Evolutionary conservation across 2,888 invertebrate genomes (phyloP).

Genomic region (Galeruca laticollis): DNA sequence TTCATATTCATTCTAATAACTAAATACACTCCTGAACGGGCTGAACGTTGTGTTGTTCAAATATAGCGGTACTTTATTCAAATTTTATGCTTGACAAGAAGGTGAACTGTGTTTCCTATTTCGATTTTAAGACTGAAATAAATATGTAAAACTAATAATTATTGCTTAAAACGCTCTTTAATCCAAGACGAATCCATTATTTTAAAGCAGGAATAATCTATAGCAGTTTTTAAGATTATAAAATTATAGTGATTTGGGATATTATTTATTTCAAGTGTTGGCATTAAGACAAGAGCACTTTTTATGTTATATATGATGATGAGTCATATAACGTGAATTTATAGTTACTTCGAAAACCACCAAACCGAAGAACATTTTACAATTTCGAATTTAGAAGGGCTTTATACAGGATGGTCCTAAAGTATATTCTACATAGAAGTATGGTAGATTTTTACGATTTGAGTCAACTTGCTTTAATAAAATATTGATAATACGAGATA

Average conservation of each 20-base stretch:
- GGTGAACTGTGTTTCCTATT: slow-evolving; percentile 29
- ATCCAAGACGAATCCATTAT: not conserved
- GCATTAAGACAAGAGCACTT: not conserved
- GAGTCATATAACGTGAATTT: not conserved
- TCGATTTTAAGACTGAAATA: slow-evolving; percentile 9
- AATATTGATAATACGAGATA: no score
- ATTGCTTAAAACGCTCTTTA: not conserved
- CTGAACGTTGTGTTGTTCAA: slow-evolving; percentile 1
- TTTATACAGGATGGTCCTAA: no score
- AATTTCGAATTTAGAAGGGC: not conserved
- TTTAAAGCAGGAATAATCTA: not conserved
- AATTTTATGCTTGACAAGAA: slow-evolving; percentile 33
- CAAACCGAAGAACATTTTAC: not conserved
- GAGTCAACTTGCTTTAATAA: no score
- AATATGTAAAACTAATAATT: not conserved
- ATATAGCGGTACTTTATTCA: slow-evolving; percentile 30
- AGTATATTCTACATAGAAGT: no score
- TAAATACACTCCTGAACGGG: slow-evolving; percentile 1
- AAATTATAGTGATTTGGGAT: slow-evolving; percentile 2
- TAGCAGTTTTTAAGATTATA: not conserved
- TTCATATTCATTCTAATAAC: slow-evolving; percentile 7
- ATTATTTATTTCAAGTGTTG: not conserved
- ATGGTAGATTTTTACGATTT: no score
- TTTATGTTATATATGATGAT: not conserved
- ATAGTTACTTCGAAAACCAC: not conserved